Conservation (phyloP, 2,113 vertebrate genomes). For the Suricata suricatta region DNA sequence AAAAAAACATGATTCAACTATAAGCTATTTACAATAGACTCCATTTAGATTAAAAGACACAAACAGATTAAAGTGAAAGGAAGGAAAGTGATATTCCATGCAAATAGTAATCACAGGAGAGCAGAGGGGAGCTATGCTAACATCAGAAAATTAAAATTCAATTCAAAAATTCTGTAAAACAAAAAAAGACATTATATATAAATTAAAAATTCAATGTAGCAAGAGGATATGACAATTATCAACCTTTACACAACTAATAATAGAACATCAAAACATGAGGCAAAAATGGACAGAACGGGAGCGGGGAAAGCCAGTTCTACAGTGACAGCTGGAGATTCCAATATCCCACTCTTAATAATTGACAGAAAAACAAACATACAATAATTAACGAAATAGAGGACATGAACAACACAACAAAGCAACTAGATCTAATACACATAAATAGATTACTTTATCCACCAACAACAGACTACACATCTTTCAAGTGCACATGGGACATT, state of each 20-base stretch:
- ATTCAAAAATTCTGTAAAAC: background rate
- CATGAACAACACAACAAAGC: background rate
- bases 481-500: background rate
- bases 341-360: background rate
- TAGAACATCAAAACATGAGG: background rate
- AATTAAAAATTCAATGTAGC: background rate
- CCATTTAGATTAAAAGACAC: background rate
- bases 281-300: background rate
- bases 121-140: background rate
- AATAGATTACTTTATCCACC: background rate
- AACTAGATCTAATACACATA: background rate
- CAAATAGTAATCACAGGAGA: background rate
- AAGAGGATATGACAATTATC: background rate
- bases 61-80: background rate
- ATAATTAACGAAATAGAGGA: background rate
- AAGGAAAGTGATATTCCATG: background rate
- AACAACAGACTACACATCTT: background rate
- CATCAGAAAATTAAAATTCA: background rate
- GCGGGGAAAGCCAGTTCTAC: background rate
- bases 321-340: background rate
- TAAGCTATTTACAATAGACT: background rate
- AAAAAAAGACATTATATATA: background rate
- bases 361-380: background rate
- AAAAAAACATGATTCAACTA: background rate
- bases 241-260: background rate